Conservation (phyloP, 30 jellyfish, hydroid and myxozoan species). For the Cassiopea xamachana region DNA sequence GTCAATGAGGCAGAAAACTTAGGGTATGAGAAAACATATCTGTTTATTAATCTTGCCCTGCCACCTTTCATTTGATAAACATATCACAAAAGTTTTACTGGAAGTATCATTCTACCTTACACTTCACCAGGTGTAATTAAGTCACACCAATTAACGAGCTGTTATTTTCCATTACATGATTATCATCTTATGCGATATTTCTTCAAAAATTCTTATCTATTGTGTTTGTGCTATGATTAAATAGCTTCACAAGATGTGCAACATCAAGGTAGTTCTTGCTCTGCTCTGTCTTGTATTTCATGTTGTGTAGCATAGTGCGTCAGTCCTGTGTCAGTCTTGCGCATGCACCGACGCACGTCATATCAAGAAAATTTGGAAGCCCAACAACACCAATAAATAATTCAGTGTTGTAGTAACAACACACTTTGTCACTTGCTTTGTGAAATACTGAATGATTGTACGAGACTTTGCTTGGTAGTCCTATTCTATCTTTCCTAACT, state of each 20-base stretch:
- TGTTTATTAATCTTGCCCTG: too few relatives aligned
- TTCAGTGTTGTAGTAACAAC: not conserved
- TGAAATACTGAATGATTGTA: too few relatives aligned
- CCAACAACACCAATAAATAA: not conserved
- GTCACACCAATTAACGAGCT: not conserved
- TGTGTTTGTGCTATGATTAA: not conserved
- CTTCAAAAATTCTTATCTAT: not conserved
- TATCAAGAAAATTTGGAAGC: not conserved
- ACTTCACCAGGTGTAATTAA: not conserved
- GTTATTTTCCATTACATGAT: not conserved
- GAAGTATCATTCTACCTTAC: not conserved
- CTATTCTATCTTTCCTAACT: too few relatives aligned
- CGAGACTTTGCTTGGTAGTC: too few relatives aligned
- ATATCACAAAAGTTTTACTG: too few relatives aligned
- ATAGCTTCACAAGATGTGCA: not conserved
- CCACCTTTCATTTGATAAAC: too few relatives aligned
- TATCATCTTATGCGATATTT: not conserved
- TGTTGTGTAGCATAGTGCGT: not conserved
- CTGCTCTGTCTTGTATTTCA: not conserved
- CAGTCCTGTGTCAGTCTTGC: not conserved
- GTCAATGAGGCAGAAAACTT: too few relatives aligned
- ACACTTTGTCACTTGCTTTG: too few relatives aligned
- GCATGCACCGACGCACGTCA: not conserved
- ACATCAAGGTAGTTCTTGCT: not conserved
- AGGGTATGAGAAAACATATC: too few relatives aligned